Base-by-base conservation (phyloP, 2,797 vertebrate species). In the Sphenopsis melanotis region DNA sequence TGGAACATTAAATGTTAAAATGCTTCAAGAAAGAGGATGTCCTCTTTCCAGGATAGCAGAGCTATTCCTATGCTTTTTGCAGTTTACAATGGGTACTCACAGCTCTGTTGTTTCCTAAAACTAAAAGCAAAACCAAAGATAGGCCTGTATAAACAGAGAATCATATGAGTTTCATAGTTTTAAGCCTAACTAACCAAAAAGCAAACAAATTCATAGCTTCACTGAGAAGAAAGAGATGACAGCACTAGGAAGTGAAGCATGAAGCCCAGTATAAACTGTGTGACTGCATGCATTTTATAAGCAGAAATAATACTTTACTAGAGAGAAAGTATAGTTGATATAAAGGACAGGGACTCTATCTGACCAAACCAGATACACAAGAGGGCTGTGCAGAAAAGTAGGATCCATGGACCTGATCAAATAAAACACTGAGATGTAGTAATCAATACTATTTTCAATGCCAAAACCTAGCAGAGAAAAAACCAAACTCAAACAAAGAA, bases 181-280 rank as follows among this genome's bases (percentile, higher is more conserved):
- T 74, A 87, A 95, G 42, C 49, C 44, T 80, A 94, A 74, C 34
- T 63, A 85, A 88, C 64, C 42, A 88, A 92, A 95, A 94, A 91
- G 71, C 82, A 97, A 96, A 89, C 77, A 61, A 78, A 84, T 36
- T 77, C n/a, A 42, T 47, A 75, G 71, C 69, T 93, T 94, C 84
- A 71, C 70, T 32, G 72, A 21, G 82, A 92, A 94, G 39, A 93
- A 68, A 71, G 23, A 39, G 39, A 72, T 70, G 32, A 80, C 49
- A 66, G 79, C 39, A 46, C 72, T 95, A 96, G 76, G 74, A 93
- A 96, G 66, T 19, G 46, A 92, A 85, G 72, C 68, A 39, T 36
- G 44, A 96, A 90, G 41, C 44, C 74, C 77, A 55, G 64, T 26
- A 46, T 77, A 89, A 96, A 83, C 50, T 72, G 37, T n/a, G 65